Conservation (phyloP, 2,113 vertebrate genomes). For the Lichenostomus cassidix region DNA sequence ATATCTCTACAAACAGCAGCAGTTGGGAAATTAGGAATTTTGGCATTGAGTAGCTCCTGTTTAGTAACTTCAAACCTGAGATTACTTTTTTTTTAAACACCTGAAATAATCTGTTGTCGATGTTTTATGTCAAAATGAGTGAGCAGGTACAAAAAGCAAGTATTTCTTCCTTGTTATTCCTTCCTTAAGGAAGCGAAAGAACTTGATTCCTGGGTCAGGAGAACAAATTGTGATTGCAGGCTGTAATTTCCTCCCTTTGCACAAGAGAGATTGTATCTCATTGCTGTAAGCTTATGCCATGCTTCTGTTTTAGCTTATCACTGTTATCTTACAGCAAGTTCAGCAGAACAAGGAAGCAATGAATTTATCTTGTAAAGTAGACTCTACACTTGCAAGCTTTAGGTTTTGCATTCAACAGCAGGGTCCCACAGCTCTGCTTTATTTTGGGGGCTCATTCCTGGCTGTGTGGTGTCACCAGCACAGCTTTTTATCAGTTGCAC, state of each 20-base stretch:
- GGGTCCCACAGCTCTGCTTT: neutral
- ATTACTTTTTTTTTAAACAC: neutral
- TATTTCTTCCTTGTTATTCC: neutral
- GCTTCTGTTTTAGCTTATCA: neutral
- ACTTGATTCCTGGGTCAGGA: neutral
- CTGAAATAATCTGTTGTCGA: neutral
- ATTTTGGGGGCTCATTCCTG: neutral
- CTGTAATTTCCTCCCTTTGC: neutral
- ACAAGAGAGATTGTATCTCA: slow-evolving; percentile 1
- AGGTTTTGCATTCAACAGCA: neutral
- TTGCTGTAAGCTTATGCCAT: neutral
- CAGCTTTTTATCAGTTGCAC: neutral
- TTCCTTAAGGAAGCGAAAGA: neutral
- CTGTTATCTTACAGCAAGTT: neutral
- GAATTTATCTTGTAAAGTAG: neutral
- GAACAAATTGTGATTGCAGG: neutral
- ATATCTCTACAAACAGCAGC: neutral
- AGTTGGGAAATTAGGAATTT: neutral
- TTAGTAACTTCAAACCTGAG: neutral
- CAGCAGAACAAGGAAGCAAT: neutral
- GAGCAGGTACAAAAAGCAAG: neutral
- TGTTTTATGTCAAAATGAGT: neutral
- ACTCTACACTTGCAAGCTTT: neutral
- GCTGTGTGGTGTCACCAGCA: neutral
- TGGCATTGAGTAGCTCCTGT: neutral